Evolutionary conservation across 2,797 vertebrate species (phyloP).

Genomic region (Steatocranus sp.): DNA sequence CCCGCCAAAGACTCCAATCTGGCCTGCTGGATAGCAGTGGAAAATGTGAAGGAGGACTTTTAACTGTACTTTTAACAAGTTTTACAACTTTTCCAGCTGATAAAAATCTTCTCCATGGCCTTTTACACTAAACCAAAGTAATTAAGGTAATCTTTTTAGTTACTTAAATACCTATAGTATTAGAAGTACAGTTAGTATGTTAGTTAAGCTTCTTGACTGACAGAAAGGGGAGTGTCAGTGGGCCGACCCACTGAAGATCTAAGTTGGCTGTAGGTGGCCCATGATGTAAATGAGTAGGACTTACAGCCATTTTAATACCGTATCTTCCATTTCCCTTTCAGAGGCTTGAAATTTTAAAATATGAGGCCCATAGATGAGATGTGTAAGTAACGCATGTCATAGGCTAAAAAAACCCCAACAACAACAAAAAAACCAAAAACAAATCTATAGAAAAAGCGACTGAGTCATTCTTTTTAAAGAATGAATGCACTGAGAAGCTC

Average conservation of each 20-base stretch:
- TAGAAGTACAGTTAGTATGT: neutral
- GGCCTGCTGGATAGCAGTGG: neutral
- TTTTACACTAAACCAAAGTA: neutral
- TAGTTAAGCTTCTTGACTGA: neutral
- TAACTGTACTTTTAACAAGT: neutral
- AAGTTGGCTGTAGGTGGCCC: neutral
- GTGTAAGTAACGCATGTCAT: neutral
- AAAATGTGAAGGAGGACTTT: neutral
- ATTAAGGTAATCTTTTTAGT: neutral
- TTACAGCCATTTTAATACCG: neutral
- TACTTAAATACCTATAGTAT: neutral
- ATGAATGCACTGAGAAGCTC: neutral
- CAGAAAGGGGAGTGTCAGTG: neutral
- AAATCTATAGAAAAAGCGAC: neutral
- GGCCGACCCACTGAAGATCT: neutral
- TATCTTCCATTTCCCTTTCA: neutral
- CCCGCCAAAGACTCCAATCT: neutral
- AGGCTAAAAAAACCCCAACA: neutral
- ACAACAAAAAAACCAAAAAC: neutral
- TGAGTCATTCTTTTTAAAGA: neutral
- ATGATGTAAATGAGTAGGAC: neutral
- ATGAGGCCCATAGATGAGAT: neutral
- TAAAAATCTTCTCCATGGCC: neutral
- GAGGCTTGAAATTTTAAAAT: neutral
- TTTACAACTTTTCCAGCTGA: neutral